Evolutionary conservation across 2,113 vertebrate species (phyloP), one percentile per base, ranked within the genome.

Genomic region (Narcine bancroftii): DNA sequence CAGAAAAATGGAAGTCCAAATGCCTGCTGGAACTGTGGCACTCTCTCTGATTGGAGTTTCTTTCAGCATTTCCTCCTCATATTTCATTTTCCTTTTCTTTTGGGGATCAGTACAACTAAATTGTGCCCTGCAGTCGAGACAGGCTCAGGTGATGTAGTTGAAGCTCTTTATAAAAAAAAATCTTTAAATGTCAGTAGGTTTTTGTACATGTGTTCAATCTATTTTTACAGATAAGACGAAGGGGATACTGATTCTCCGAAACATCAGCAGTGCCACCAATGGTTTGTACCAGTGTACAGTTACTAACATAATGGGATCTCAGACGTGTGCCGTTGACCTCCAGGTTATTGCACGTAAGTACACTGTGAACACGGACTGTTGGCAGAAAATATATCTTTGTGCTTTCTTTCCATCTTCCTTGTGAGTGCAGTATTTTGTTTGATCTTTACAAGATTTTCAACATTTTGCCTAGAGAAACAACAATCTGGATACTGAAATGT

Each of bases 221-320:
- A 33, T 95, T 92, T 93, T 93, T 92, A 79, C 96, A 99, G 98
- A 99, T 96, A 98, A 98, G 95, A 97, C 98, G 95, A 98, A 98
- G 95, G 99, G 99, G 69, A 98, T 98, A 39, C 97, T 99, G 92
- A 96, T 97, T 76, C 96, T 99, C 93, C 96, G 97, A 95, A 99
- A 99, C 96, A 98, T 99, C 95, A 99, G 98, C 93, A 95, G 96
- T 93, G 94, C 96, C 93, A 97, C 97, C 92, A 99, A 98, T 92
- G 99, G 99, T 93, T 95, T 97, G 93, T 99, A 99, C 95, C 99
- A 99, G 95, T 99, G 99, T 76, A 97, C 97, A 92, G 97, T 97
- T 94, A 97, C 97, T 94, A 99, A 99, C 3, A 96, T 96, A 93
- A 99, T 99, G 15, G 99, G 98, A 93, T 98, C 97, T 94, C 99